Evolutionary conservation across 2,113 vertebrate species (phyloP).

Genomic region (Egretta garzetta): DNA sequence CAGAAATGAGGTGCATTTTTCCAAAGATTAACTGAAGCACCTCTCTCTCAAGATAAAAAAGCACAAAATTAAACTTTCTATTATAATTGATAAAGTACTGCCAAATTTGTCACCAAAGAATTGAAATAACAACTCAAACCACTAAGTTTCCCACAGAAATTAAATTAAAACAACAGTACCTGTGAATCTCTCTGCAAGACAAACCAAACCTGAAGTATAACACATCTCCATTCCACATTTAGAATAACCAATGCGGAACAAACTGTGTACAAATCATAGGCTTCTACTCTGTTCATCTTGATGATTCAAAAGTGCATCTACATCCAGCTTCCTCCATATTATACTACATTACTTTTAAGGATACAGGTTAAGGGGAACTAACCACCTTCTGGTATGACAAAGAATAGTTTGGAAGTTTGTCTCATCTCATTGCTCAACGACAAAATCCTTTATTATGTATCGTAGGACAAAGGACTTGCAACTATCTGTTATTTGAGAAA

Average conservation of each 20-base stretch:
- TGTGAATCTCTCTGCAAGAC: neutral
- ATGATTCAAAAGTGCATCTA: neutral
- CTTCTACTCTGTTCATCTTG: neutral
- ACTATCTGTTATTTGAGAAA: conserved; percentile 66
- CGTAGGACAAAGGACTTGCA: conserved; percentile 67
- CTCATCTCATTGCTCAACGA: conserved; percentile 46
- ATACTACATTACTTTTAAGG: neutral
- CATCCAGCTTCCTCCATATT: neutral
- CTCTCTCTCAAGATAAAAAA: neutral
- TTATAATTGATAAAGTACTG: neutral
- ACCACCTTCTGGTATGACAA: conserved; percentile 1
- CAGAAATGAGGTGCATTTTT: neutral
- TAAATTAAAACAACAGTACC: conserved; percentile 2
- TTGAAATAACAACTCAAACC: neutral
- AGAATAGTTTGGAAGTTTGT: conserved; percentile 44
- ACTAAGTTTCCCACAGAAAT: neutral
- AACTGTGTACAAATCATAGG: conserved; percentile 11
- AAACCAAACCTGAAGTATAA: conserved; percentile 37
- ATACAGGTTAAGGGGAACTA: neutral
- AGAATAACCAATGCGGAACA: conserved; percentile 51
- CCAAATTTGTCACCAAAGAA: neutral
- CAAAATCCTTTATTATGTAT: conserved; percentile 64
- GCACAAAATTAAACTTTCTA: neutral
- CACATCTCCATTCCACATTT: conserved; percentile 62
- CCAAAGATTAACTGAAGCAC: neutral